Evolutionary conservation across 92 coral and sea anemone genomes (phyloP).

Genomic region (Actinernus sp.): DNA sequence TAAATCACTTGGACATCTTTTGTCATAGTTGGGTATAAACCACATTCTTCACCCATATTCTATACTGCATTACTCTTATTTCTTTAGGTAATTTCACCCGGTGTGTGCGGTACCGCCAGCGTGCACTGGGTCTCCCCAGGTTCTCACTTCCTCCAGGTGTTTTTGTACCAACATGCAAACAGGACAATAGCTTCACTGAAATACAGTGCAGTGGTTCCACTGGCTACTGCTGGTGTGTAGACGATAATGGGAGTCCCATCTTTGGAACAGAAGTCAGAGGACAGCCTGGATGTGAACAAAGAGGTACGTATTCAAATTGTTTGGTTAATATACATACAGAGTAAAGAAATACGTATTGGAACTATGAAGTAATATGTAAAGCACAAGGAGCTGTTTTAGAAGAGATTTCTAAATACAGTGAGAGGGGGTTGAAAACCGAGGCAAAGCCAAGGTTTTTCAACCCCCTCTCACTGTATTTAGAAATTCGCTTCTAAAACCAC

Average conservation of each 20-base stretch:
- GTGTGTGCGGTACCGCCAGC: slow-evolving; percentile 59
- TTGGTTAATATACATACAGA: no score
- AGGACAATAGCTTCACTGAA: slow-evolving; percentile 59
- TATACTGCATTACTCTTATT: not conserved
- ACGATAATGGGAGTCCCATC: slow-evolving; percentile 70
- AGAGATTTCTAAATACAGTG: no score
- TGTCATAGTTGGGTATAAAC: no score
- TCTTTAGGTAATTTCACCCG: slow-evolving; percentile 44
- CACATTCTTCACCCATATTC: no score
- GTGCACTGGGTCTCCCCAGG: slow-evolving; percentile 65
- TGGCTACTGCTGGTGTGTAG: slow-evolving; percentile 87
- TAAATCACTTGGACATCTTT: no score
- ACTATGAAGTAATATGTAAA: no score
- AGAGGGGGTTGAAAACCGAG: no score
- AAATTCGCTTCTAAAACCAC: no score
- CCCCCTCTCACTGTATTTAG: no score
- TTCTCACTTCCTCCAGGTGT: slow-evolving; percentile 67
- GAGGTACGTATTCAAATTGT: slow-evolving; percentile 51
- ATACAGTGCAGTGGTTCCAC: slow-evolving; percentile 67
- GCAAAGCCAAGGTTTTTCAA: no score
- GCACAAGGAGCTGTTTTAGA: no score
- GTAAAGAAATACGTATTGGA: no score
- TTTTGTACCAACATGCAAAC: slow-evolving; percentile 59
- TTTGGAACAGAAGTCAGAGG: slow-evolving; percentile 63
- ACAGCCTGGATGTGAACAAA: slow-evolving; percentile 60